Percentiles rank a stretch among this genome's conserved stretches.
phyloP scores from a whole-genome alignment of 2,113 vertebrate genomes.

The Tragulus kanchil region DNA sequence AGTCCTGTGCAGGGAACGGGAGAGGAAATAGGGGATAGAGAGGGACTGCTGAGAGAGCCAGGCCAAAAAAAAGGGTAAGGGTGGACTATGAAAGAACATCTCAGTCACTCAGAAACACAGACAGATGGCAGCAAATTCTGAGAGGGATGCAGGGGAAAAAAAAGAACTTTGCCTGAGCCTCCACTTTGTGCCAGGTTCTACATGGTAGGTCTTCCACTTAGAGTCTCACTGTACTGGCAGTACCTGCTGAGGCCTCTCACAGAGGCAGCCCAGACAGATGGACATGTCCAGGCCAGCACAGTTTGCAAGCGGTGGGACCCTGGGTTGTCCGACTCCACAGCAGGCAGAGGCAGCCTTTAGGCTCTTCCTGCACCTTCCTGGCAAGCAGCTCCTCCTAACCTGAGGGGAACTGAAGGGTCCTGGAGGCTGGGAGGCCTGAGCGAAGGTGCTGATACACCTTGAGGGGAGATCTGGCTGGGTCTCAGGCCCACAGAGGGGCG shows the following conservation, averaged over 20 bases:
- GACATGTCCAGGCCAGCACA: neutral
- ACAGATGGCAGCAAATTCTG: neutral
- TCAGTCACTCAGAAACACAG: neutral
- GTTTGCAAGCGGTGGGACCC: neutral
- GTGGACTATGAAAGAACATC: neutral
- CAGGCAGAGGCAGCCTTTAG: neutral
- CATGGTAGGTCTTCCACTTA: neutral
- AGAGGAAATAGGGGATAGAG: neutral
- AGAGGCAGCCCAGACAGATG: neutral
- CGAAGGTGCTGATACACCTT: accelerated
- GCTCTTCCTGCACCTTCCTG: neutral
- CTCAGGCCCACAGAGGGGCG: neutral
- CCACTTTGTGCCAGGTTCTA: neutral
- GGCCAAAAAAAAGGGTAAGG: neutral
- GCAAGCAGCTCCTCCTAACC: neutral
- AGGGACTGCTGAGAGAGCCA: neutral
- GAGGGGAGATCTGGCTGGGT: neutral
- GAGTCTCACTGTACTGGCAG: neutral
- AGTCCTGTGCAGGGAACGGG: neutral
- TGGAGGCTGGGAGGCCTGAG: neutral
- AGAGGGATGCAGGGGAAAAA: neutral
- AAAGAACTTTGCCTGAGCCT: neutral
- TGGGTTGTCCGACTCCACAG: neutral
- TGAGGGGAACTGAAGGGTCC: neutral
- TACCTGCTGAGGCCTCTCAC: neutral